These are phyloP conservation scores for Nephrotoma guestfalica DNA, from an alignment of 2,888 invertebrate genomes.

Conservation along the genomic window DNA sequence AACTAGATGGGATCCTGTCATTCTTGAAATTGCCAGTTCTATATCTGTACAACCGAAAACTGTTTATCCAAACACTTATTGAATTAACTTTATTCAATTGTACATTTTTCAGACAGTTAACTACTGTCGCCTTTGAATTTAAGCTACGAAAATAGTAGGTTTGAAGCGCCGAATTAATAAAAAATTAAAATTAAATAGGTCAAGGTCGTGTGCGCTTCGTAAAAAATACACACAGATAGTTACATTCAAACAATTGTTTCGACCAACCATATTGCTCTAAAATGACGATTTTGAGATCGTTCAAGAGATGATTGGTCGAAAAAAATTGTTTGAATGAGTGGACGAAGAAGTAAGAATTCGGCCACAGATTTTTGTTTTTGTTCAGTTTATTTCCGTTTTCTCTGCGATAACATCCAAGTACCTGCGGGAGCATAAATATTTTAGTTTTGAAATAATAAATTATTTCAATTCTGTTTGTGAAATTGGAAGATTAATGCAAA, in stretches of 20 bases:
- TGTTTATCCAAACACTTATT: too few species aligned
- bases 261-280: too few species aligned
- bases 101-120: too few species aligned
- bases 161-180: background rate
- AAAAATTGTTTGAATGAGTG: too few species aligned
- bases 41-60: background rate
- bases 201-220: conserved; percentile 4
- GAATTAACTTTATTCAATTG: too few species aligned
- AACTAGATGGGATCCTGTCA: background rate
- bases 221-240: background rate
- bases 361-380: background rate
- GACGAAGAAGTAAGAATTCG: too few species aligned
- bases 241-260: too few species aligned
- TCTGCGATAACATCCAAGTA: background rate
- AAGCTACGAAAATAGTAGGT: too few species aligned
- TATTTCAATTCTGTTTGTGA: background rate
- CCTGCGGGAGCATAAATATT: background rate
- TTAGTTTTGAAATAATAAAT: background rate
- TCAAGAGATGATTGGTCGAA: too few species aligned
- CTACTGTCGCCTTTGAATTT: too few species aligned
- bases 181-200: background rate
- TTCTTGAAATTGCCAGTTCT: too few species aligned
- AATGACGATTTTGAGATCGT: too few species aligned
- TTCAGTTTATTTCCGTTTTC: background rate
- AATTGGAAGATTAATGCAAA: background rate